phyloP scores from a whole-genome alignment of 2,113 vertebrate genomes.

The Ctenomys sociabilis region DNA sequence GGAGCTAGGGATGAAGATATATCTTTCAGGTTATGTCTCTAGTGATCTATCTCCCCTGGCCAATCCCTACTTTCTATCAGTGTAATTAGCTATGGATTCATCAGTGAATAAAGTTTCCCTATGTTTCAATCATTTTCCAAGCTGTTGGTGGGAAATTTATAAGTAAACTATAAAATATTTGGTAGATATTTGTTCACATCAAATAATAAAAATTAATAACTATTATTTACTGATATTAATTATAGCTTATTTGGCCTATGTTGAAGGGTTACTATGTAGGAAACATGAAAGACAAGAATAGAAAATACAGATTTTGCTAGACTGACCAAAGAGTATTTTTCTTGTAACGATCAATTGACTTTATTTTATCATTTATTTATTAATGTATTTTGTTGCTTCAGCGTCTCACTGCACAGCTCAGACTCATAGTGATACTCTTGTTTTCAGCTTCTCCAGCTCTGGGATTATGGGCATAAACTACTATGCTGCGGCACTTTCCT shows the following conservation, averaged over 20 bases:
- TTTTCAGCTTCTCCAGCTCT: too few species aligned
- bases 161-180: neutral
- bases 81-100: neutral
- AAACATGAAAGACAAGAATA: neutral
- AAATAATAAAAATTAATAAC: neutral
- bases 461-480: too few species aligned
- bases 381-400: too few species aligned
- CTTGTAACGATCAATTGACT: too few species aligned
- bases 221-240: neutral
- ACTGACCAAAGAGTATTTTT: neutral
- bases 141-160: neutral
- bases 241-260: neutral
- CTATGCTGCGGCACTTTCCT: too few species aligned
- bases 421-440: too few species aligned
- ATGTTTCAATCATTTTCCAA: neutral
- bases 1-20: neutral
- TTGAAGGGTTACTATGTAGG: neutral
- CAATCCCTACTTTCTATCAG: neutral
- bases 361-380: too few species aligned
- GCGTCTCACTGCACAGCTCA: too few species aligned
- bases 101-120: neutral
- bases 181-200: neutral
- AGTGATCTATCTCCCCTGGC: neutral
- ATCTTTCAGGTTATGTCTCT: neutral
- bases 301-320: neutral